Evolutionary conservation across 2,888 invertebrate genomes (phyloP).

Genomic region (Stramonita haemastoma): DNA sequence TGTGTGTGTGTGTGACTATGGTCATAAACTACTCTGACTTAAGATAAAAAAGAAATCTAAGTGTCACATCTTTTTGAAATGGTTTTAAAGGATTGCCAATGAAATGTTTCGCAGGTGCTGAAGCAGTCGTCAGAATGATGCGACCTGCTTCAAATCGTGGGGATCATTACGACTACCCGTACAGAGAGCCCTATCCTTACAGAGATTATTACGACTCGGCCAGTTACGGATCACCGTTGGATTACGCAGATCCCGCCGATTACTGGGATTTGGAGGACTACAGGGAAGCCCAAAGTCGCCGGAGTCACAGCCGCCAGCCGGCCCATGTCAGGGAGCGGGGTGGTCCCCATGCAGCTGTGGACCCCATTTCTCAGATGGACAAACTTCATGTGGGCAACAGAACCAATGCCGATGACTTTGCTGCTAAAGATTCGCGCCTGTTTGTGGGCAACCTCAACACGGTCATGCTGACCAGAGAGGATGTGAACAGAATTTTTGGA

Average conservation of each 20-base stretch:
- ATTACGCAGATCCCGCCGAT: background rate
- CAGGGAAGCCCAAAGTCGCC: background rate
- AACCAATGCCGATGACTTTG: constrained; percentile 82
- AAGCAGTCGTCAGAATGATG: constrained; percentile 2
- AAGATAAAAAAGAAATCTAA: too few relatives aligned
- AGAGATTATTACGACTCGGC: background rate
- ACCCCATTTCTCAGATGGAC: background rate
- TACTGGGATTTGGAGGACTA: background rate
- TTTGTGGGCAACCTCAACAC: constrained; percentile 90
- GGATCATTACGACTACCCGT: background rate
- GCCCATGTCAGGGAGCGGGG: background rate
- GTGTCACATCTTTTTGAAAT: too few relatives aligned
- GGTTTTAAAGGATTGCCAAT: too few relatives aligned
- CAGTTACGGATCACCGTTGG: background rate
- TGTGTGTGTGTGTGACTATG: too few relatives aligned
- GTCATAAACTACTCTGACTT: too few relatives aligned
- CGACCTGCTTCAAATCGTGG: background rate
- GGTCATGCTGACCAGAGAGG: constrained; percentile 87
- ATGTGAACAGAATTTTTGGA: constrained; percentile 87
- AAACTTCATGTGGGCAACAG: constrained; percentile 52
- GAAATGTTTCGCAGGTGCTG: background rate
- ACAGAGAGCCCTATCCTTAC: background rate
- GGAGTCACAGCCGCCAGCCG: background rate
- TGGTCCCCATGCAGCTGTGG: background rate
- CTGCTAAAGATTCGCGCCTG: constrained; percentile 86